Conservation (phyloP, 2,797 vertebrate species). For the Sarcophilus harrisii region DNA sequence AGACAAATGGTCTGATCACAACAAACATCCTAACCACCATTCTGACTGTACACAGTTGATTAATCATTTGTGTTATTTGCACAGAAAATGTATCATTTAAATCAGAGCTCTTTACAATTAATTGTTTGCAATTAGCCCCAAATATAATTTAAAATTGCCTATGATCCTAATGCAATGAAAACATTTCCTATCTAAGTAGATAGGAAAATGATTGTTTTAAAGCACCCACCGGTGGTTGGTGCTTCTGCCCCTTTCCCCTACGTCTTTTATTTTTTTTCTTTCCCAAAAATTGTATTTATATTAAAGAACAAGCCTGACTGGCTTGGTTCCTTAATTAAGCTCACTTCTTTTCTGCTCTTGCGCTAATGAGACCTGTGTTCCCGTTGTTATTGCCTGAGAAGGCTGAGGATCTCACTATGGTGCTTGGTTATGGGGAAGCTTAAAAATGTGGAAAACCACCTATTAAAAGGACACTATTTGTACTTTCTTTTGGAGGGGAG, state of each 20-base stretch:
- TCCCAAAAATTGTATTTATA: constrained; percentile 23
- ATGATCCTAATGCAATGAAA: constrained; percentile 70
- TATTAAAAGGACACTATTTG: neutral
- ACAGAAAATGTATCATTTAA: constrained; percentile 78
- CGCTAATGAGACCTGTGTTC: neutral
- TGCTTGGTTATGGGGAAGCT: neutral
- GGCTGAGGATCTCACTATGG: neutral
- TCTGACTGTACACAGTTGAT: constrained; percentile 69
- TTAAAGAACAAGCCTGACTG: constrained; percentile 23
- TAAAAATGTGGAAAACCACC: neutral
- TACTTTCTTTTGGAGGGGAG: neutral
- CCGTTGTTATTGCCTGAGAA: neutral
- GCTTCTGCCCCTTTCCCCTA: neutral
- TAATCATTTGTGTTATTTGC: constrained; percentile 78
- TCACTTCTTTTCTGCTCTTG: neutral
- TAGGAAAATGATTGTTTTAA: constrained; percentile 62
- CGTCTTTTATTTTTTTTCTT: neutral
- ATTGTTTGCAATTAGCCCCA: constrained; percentile 60
- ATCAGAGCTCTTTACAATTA: constrained; percentile 75
- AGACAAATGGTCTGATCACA: constrained; percentile 6
- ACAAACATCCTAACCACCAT: constrained; percentile 10
- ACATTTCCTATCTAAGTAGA: constrained; percentile 76
- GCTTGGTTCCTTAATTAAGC: constrained; percentile 37
- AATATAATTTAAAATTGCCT: constrained; percentile 76
- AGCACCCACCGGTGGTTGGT: constrained; percentile 68